Percentiles rank a stretch among this genome's conserved stretches.
Evolutionary conservation across 2,113 vertebrate species (phyloP).

Genomic region (Ardeotis arabs): DNA sequence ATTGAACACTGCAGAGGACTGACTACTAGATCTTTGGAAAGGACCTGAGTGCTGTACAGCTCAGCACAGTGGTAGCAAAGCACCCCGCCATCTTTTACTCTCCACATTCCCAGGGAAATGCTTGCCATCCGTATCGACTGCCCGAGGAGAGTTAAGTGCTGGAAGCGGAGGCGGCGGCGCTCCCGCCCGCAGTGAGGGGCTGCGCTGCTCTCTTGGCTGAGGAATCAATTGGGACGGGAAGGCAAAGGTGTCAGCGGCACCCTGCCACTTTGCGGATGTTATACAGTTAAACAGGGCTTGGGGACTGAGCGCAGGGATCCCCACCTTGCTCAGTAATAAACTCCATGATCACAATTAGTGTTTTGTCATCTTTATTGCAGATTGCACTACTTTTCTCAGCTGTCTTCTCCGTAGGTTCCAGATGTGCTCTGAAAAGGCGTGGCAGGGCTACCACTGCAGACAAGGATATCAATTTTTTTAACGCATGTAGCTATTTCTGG

Average conservation of each 20-base stretch:
- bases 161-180: neutral
- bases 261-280: neutral
- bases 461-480: neutral
- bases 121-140: neutral
- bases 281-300: rapidly evolving
- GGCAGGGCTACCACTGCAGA: neutral
- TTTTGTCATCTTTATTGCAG: neutral
- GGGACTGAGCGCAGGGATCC: neutral
- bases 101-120: neutral
- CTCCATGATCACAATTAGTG: neutral
- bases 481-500: neutral
- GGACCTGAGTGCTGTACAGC: neutral
- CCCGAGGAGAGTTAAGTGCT: neutral
- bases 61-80: neutral
- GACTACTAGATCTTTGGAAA: neutral
- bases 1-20: neutral
- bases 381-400: neutral
- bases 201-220: rapidly evolving
- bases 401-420: neutral
- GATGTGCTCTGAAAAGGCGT: neutral
- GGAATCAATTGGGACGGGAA: neutral
- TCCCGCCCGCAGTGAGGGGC: neutral
- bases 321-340: neutral
- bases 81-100: neutral
- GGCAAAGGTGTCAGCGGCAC: neutral